Base-by-base conservation (phyloP, 2,113 vertebrate genomes). In the Aldabrachelys gigantea region DNA sequence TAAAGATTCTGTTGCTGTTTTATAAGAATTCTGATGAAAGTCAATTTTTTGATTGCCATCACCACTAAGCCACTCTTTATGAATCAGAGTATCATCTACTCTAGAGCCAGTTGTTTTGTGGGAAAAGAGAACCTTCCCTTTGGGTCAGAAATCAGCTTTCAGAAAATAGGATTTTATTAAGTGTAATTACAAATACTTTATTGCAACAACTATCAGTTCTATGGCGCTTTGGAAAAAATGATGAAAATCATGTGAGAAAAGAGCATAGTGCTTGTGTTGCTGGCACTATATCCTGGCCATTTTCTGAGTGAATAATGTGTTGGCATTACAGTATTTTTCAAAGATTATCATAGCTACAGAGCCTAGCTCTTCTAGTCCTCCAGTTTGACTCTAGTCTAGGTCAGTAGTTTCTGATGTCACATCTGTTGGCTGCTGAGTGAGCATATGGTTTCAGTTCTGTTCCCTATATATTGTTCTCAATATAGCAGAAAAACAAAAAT, bases 1-100 rank as follows among this genome's bases (percentile, higher is more conserved):
- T 65, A 72, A 94, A 93, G 82, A 76, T 88, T 93, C 72, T 86
- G 95, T 87, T 95, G 95, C 87, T 94, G 44, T 47, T 95, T 95
- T 95, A 95, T 92, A 82, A 0, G 80, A 94, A 91, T 96, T 97
- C 88, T 97, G 95, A 97, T 95, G 91, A 96, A 96, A 95, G 89
- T 50, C 81, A 91, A 96, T 97, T 84, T 90, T 94, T 89, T 94
- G 0, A 0, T 89, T 96, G 91, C 95, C 1, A 0, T 91, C 89
- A 82, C 79, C 84, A 52, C 25, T 2, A 47, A 92, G 81, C 89
- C 82, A 85, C 92, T 96, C 93, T 96, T 96, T 96, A 91, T 93
- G 90, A 92, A 92, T 95, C 81, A 89, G 87, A 57, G 10, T 49
- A 69, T 84, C 24, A 50, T 44, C 41, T 76, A 76, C 24, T 76